Base-by-base conservation (phyloP, 2,888 invertebrate species). In the Polylopha cassiicola region DNA sequence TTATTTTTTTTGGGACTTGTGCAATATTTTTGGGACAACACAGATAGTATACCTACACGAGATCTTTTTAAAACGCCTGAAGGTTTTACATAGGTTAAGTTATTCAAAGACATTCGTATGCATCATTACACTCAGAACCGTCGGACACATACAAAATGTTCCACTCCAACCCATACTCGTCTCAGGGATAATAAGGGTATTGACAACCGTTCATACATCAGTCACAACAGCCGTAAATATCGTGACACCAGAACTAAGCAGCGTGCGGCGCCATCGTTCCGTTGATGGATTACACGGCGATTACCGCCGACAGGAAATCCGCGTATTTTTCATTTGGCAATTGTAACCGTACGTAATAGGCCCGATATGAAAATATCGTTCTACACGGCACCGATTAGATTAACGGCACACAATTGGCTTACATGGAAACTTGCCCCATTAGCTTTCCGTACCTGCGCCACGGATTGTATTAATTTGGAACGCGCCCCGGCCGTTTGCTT, bases 261-360 rank as follows among this genome's bases (percentile, higher is more conserved):
- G 49, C 43, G 54, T 44, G 48, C 46, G 43, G 46, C 47, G 41
- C 52, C 64, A 62, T 66, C 68, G 71, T 76, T 65, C 62, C 54
- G 63, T 72, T 84, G 81, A 84, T 82, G 79, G 78, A 85, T 85
- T 77, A 82, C 73, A 69, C 51, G 51, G 63, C 75, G 76, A 79
- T 81, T 82, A 81, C 66, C 53, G 62, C 39, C 65, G 67, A 72
- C 81, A 75, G 81, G 76, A 81, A 80, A 79, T 77, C 76, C 72
- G 70, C 78, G 73, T 75, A 75, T 82, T 80, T 82, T 82, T 81
- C 77, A 80, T 82, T 80, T 73, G 78, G 74, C 81, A 80, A 80
- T 79, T 73, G 80, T 74, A 71, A 67, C 68, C 58, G 53, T 47
- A 41, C 26, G 44, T 50, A 43, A 46, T 44, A 37, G 46, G 53